A percentile compares a stretch with the other conserved stretches of the same genome.
These are phyloP conservation scores for Watsonalla cultraria DNA, from an alignment of 2,888 invertebrate genomes.

Conservation along the genomic window DNA sequence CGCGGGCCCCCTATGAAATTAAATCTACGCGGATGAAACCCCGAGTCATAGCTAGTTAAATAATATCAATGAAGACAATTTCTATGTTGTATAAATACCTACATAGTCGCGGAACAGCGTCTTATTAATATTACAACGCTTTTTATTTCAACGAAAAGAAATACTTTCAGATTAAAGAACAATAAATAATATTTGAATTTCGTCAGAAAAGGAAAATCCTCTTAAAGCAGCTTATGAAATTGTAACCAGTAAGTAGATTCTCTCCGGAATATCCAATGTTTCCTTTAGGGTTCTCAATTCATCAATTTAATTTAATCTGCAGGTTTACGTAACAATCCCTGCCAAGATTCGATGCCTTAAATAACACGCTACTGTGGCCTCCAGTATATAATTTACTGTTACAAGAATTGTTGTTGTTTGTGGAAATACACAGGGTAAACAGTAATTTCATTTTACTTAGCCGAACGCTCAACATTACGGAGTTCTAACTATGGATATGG, in stretches of 20 bases:
- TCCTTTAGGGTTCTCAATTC: slow-evolving; percentile 17
- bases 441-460: slow-evolving; percentile 6
- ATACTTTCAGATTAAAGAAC: too few relatives aligned
- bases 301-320: slow-evolving; percentile 27
- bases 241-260: not conserved
- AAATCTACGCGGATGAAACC: too few relatives aligned
- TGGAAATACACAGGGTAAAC: slow-evolving; percentile 10
- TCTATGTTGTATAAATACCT: too few relatives aligned
- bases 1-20: too few relatives aligned
- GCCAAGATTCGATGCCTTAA: slow-evolving; percentile 26
- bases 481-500: not conserved
- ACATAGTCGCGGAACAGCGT: too few relatives aligned
- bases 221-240: too few relatives aligned
- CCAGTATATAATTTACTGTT: slow-evolving; percentile 21
- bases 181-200: too few relatives aligned
- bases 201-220: too few relatives aligned
- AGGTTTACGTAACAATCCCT: slow-evolving; percentile 21
- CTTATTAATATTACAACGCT: too few relatives aligned
- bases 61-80: too few relatives aligned
- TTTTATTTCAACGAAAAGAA: too few relatives aligned
- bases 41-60: too few relatives aligned
- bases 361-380: slow-evolving; percentile 26
- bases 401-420: slow-evolving; percentile 2
- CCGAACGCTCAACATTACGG: not conserved
- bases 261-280: slow-evolving; percentile 4